A percentile compares a stretch with the other conserved stretches of the same genome.
Evolutionary conservation across 2,888 invertebrate species (phyloP).

Genomic region (Drosophila neotestacea): DNA sequence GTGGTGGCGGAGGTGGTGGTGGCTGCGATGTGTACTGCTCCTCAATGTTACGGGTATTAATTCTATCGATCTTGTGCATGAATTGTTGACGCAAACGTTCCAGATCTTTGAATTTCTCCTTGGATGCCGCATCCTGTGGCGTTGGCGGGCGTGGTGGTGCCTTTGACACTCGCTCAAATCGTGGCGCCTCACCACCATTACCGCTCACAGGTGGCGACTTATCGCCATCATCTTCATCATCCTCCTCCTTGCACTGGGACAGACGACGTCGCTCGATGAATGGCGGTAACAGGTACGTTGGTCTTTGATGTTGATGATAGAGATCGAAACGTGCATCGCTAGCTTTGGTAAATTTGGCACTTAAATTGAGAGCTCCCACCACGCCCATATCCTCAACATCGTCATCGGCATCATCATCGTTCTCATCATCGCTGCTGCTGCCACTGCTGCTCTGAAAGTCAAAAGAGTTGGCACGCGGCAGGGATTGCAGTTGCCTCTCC

Average conservation of each 20-base stretch:
- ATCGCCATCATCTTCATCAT: constrained; percentile 89
- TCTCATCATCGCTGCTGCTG: constrained; percentile 69
- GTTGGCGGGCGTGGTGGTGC: constrained; percentile 82
- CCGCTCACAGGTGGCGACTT: constrained; percentile 69
- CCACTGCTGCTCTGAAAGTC: constrained; percentile 81
- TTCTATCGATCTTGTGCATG: constrained; percentile 84
- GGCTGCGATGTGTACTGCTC: constrained; percentile 68
- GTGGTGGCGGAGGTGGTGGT: constrained; percentile 75
- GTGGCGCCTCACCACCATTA: constrained; percentile 37
- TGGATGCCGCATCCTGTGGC: constrained; percentile 74
- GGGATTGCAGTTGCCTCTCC: constrained; percentile 46
- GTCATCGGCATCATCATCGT: constrained; percentile 52
- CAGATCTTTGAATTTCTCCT: constrained; percentile 82
- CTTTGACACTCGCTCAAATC: constrained; percentile 58
- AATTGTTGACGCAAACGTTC: constrained; percentile 83
- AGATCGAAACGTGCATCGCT: constrained; percentile 70
- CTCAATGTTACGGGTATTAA: constrained; percentile 83
- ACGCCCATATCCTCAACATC: constrained; percentile 46
- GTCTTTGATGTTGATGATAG: constrained; percentile 76
- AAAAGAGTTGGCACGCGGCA: constrained; percentile 73
- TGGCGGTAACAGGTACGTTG: constrained; percentile 85
- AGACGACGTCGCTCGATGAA: constrained; percentile 89
- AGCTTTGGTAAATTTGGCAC: constrained; percentile 53
- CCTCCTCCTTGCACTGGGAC: constrained; percentile 94
- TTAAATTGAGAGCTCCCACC: constrained; percentile 46